Percentiles rank a stretch among this genome's conserved stretches.
These are phyloP conservation scores for Eupsilia transversa DNA, from an alignment of 2,888 invertebrate species.

Conservation along the genomic window DNA sequence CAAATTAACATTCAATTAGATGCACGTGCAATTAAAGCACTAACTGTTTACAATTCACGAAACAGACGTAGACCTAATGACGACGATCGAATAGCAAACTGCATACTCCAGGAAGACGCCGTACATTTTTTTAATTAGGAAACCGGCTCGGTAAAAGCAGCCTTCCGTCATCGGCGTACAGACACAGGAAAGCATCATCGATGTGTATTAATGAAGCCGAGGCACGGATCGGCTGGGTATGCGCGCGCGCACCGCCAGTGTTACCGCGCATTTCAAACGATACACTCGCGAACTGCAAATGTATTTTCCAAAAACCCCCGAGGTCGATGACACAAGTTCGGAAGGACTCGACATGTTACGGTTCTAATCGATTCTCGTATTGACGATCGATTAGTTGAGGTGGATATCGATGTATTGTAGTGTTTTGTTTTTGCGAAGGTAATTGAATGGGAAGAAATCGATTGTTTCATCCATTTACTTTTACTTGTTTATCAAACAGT, in stretches of 20 bases:
- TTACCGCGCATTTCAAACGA: constrained; percentile 83
- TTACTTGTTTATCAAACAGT: constrained; percentile 40
- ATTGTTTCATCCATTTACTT: constrained; percentile 44
- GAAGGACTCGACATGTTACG: constrained; percentile 66
- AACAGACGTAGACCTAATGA: constrained; percentile 57
- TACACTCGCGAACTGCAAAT: constrained; percentile 78
- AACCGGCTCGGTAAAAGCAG: constrained; percentile 88
- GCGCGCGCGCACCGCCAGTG: constrained; percentile 82
- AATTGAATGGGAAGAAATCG: constrained; percentile 37
- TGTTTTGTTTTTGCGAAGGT: constrained; percentile 60
- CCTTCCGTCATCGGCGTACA: constrained; percentile 86
- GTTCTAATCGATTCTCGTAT: constrained; percentile 66
- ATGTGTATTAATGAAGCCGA: constrained; percentile 87
- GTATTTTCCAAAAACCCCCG: constrained; percentile 70
- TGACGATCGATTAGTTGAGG: constrained; percentile 66
- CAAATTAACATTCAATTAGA: constrained; percentile 49
- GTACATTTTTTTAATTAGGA: constrained; percentile 87
- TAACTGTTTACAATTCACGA: constrained; percentile 61
- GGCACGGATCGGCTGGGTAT: constrained; percentile 80
- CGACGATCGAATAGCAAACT: constrained; percentile 57
- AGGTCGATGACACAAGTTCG: constrained; percentile 79
- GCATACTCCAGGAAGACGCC: constrained; percentile 63
- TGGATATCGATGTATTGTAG: constrained; percentile 66
- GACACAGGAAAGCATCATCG: constrained; percentile 88
- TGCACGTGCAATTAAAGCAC: constrained; percentile 59